phyloP scores from a whole-genome alignment of 1,140 invertebrate species.

The Lordiphosa clarofinis region DNA sequence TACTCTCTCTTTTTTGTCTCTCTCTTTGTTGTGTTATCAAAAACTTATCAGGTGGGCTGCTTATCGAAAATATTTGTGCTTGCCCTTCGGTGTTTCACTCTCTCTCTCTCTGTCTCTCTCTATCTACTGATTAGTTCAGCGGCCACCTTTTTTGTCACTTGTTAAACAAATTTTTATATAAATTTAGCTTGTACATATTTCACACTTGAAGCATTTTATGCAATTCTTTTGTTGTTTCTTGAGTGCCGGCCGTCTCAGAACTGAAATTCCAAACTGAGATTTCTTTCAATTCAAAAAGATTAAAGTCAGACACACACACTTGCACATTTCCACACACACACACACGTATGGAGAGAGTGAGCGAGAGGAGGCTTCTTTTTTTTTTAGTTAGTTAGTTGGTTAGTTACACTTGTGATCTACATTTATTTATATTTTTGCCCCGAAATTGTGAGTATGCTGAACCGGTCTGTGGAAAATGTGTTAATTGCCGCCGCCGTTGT shows the following conservation, averaged over 20 bases:
- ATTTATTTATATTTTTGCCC: slow-evolving; percentile 12
- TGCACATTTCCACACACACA: not conserved
- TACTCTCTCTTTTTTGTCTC: too few species aligned
- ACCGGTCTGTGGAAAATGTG: slow-evolving; percentile 60
- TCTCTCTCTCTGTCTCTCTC: not conserved
- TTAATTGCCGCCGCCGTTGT: slow-evolving; percentile 40
- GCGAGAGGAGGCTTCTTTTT: slow-evolving; percentile 26
- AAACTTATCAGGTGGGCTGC: slow-evolving; percentile 7
- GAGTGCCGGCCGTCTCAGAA: slow-evolving; percentile 6
- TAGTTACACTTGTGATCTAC: slow-evolving; percentile 33
- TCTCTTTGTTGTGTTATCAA: slow-evolving; percentile 5
- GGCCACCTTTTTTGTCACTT: not conserved
- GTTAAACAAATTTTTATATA: not conserved
- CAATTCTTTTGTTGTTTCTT: slow-evolving; percentile 3
- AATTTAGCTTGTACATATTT: slow-evolving; percentile 3
- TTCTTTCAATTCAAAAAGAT: slow-evolving; percentile 75
- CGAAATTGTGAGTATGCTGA: slow-evolving; percentile 37
- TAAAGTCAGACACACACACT: slow-evolving; percentile 41
- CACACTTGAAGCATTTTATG: slow-evolving; percentile 5
- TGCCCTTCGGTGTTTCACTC: slow-evolving; percentile 1
- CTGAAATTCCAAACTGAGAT: slow-evolving; percentile 54
- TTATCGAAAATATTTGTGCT: slow-evolving; percentile 8
- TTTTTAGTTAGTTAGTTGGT: slow-evolving; percentile 33
- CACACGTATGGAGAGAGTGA: slow-evolving; percentile 6
- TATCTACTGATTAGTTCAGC: not conserved